Evolutionary conservation across 2,888 invertebrate species (phyloP).

Genomic region (Archaeoteleia sp.): DNA sequence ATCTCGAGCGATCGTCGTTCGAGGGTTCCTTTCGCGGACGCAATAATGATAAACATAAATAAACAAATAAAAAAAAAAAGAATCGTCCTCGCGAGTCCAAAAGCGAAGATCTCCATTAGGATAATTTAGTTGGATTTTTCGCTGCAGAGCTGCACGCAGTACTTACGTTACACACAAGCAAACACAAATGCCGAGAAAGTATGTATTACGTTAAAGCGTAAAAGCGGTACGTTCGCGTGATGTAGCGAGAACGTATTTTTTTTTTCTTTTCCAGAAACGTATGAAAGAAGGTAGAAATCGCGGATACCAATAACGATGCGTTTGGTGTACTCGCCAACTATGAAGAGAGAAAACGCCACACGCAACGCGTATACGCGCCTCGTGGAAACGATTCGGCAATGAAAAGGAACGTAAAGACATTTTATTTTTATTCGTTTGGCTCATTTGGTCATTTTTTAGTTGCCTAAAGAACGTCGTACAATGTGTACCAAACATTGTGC

Average conservation of each 20-base stretch:
- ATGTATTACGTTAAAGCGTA: constrained; percentile 22
- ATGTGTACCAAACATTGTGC: no score
- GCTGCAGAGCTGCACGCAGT: constrained; percentile 45
- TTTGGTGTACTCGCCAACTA: constrained; percentile 22
- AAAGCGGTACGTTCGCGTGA: constrained; percentile 33
- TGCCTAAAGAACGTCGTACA: no score
- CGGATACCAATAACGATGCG: constrained; percentile 32
- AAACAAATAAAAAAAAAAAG: constrained; percentile 7
- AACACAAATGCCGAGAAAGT: constrained; percentile 34
- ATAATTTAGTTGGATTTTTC: constrained; percentile 51
- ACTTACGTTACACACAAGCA: constrained; percentile 35
- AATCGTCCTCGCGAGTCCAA: constrained; percentile 44
- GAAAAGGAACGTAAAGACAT: neutral
- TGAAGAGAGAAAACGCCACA: constrained; percentile 20
- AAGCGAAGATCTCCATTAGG: constrained; percentile 52
- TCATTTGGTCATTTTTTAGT: neutral
- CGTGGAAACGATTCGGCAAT: constrained; percentile 19
- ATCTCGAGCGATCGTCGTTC: constrained; percentile 28
- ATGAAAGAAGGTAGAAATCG: constrained; percentile 24
- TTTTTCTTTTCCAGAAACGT: constrained; percentile 20
- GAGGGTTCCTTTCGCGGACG: constrained; percentile 18
- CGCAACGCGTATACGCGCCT: constrained; percentile 23
- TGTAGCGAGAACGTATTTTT: constrained; percentile 22
- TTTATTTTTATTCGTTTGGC: neutral
- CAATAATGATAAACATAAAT: constrained; percentile 2